phyloP scores from a whole-genome alignment of 1,140 invertebrate genomes.

The Listronotus bonariensis region DNA sequence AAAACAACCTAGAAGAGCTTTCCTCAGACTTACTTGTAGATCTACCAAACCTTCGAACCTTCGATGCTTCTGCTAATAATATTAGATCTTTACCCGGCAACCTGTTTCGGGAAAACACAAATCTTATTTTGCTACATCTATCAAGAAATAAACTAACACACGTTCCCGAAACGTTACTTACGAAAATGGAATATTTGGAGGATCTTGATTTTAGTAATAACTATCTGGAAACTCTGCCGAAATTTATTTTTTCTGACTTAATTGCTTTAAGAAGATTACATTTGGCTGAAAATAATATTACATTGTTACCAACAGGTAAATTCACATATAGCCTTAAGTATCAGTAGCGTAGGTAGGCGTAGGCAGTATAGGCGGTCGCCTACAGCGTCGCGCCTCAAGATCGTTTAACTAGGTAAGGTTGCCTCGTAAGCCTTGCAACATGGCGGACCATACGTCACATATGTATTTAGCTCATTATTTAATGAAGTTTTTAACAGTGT shows the following conservation, averaged over 20 bases:
- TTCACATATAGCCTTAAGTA: too few species aligned
- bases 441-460: too few species aligned
- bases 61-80: constrained; percentile 77
- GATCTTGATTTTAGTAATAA: constrained; percentile 62
- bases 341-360: too few species aligned
- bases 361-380: too few species aligned
- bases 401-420: too few species aligned
- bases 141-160: constrained; percentile 61
- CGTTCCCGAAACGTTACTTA: constrained; percentile 53
- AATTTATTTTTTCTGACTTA: constrained; percentile 63
- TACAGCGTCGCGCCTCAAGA: too few species aligned
- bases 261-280: constrained; percentile 62
- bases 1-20: constrained; percentile 72
- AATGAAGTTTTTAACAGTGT: too few species aligned
- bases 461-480: too few species aligned
- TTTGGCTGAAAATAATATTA: constrained; percentile 62
- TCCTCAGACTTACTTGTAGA: constrained; percentile 67
- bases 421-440: too few species aligned
- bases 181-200: constrained; percentile 56
- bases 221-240: constrained; percentile 56
- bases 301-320: constrained; percentile 49
- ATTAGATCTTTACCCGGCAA: constrained; percentile 64
- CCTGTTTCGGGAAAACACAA: constrained; percentile 66
- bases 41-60: constrained; percentile 67
- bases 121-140: constrained; percentile 70